These are phyloP conservation scores for Leptothorax acervorum DNA, from an alignment of 2,888 invertebrate genomes.

Conservation along the genomic window DNA sequence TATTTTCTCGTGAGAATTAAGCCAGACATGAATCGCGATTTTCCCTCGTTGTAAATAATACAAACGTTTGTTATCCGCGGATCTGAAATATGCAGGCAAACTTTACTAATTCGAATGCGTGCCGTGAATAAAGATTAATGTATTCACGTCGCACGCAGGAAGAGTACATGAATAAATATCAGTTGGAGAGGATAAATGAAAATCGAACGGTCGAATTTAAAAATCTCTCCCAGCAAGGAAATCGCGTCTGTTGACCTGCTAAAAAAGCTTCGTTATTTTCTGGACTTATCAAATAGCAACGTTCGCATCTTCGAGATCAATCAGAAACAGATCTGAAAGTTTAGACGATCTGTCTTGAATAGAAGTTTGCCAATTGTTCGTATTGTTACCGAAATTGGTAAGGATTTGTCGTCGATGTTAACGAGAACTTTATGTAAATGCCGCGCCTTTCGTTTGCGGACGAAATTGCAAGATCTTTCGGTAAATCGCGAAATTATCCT, in stretches of 20 bases:
- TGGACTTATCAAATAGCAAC: slow-evolving; percentile 28
- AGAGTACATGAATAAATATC: slow-evolving; percentile 41
- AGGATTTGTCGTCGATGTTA: slow-evolving; percentile 48
- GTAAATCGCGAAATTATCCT: slow-evolving; percentile 21
- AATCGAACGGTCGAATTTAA: slow-evolving; percentile 47
- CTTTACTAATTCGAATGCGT: slow-evolving; percentile 53
- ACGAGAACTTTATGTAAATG: slow-evolving; percentile 70
- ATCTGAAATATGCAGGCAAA: slow-evolving; percentile 51
- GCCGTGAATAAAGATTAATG: slow-evolving; percentile 54
- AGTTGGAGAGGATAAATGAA: slow-evolving; percentile 31
- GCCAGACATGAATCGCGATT: slow-evolving; percentile 38
- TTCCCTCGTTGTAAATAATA: slow-evolving; percentile 47
- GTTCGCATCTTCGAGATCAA: slow-evolving; percentile 25
- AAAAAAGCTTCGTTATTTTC: slow-evolving; percentile 47
- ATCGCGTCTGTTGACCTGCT: neutral
- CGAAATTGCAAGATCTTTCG: slow-evolving; percentile 26
- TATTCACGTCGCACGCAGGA: slow-evolving; percentile 34
- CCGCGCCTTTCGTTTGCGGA: slow-evolving; percentile 20
- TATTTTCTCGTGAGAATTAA: slow-evolving; percentile 44
- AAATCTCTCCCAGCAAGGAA: slow-evolving; percentile 12
- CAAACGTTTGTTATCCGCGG: slow-evolving; percentile 40
- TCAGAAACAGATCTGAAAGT: slow-evolving; percentile 19
- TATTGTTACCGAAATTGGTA: slow-evolving; percentile 59
- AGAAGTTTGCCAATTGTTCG: slow-evolving; percentile 55
- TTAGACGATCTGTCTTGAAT: slow-evolving; percentile 18